These are phyloP conservation scores for Anas georgica DNA, from an alignment of 2,797 vertebrate genomes.

Conservation along the genomic window DNA sequence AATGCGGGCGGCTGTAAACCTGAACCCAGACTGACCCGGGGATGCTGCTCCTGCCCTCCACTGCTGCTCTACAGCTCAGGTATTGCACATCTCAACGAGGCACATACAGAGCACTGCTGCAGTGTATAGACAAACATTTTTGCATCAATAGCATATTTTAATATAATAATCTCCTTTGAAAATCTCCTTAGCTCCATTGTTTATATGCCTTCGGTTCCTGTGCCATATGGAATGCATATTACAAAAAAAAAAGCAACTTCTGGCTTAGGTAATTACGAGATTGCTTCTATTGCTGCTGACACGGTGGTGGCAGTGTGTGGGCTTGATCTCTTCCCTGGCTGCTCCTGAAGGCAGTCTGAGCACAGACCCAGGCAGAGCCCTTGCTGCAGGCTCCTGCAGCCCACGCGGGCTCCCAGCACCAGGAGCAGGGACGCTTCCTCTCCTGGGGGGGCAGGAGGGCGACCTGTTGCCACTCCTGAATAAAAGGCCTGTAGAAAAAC, in stretches of 20 bases:
- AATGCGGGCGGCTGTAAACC: not conserved
- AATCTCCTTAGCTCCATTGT: not conserved
- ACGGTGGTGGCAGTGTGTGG: not conserved
- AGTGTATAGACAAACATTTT: fast-evolving
- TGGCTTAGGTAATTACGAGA: not conserved
- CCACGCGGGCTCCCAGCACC: fast-evolving
- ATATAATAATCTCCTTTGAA: not conserved
- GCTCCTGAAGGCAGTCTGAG: not conserved
- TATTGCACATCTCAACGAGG: not conserved
- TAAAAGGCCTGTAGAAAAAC: not conserved
- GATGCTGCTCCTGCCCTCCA: not conserved
- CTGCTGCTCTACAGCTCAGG: fast-evolving
- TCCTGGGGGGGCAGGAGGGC: fast-evolving
- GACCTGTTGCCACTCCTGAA: not conserved
- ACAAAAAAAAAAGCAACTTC: too few relatives aligned
- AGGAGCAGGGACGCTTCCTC: not conserved
- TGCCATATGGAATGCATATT: not conserved
- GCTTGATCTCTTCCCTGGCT: not conserved
- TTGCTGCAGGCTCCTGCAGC: not conserved
- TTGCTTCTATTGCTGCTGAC: not conserved
- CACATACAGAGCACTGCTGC: not conserved
- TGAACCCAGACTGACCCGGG: not conserved
- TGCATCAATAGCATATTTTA: not conserved
- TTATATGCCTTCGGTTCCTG: not conserved
- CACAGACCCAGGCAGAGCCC: not conserved